Base-by-base conservation (phyloP, 2,888 invertebrate genomes). In the Salticus scenicus region DNA sequence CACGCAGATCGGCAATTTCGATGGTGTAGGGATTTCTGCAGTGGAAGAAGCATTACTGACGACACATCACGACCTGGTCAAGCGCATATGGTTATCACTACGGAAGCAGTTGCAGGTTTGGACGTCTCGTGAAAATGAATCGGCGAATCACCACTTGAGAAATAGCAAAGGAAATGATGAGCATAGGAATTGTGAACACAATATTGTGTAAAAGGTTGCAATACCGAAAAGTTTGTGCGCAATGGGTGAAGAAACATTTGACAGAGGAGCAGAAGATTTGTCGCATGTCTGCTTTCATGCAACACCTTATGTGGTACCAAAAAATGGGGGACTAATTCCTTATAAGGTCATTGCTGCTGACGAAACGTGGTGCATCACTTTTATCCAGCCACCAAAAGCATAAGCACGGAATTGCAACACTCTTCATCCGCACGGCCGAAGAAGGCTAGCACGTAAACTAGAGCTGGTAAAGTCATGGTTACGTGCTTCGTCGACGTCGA, bases 351-450 rank as follows among this genome's bases (percentile, higher is more conserved):
- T 37, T 37, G 37, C 37, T 10, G 37, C 37, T 37, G 37, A 37
- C 10, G 37, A 37, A 63, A 73, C 37, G 27, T 63, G 0, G 63
- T 74, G 74, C 30, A 74, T 64, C 63, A 63, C 33, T 74, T 63
- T 74, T 33, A 74, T 74, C 33, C 31, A 33, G 74, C 74, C 57
- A 74, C 74, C 24, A 31, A 74, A 74, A 27, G 30, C 27, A 74
- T 74, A 33, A 74, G 63, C 64, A 74, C 33, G 37, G 63, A 74
- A 74, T 57, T 31, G 74, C 5, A 33, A 64, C 74, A 74, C 47
- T 33, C 33, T 64, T 63, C 47, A 27, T 63, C 8, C 12, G 5
- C 73, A 57, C 31, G 30, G 30, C 51, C 30, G 33, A 63, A 37
- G 37, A 37, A 74, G 31, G 47, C 72, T 72, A 0, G 51, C n/a